Conservation (phyloP, 2,888 invertebrate genomes). For the Cacoxenus indagator region DNA sequence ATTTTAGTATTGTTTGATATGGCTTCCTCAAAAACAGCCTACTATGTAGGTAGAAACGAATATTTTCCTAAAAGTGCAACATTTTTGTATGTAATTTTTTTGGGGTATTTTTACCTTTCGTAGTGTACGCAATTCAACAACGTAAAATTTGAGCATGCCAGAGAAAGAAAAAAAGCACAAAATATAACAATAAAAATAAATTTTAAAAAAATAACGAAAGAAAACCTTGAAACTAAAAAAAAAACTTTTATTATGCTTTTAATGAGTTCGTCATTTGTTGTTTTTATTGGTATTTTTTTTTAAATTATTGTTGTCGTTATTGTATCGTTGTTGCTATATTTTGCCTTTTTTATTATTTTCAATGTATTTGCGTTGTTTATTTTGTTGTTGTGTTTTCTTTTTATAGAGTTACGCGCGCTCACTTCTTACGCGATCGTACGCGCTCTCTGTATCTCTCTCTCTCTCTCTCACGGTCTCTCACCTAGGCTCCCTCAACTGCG, state of each 20-base stretch:
- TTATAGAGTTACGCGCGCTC: not conserved
- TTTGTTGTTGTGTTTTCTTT: not conserved
- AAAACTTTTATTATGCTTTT: slow-evolving; percentile 10
- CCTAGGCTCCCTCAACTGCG: too few relatives aligned
- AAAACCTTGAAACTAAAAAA: slow-evolving; percentile 8
- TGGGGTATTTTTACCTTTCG: too few relatives aligned
- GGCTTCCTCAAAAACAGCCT: too few relatives aligned
- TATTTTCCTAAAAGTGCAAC: too few relatives aligned
- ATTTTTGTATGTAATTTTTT: too few relatives aligned
- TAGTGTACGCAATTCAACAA: too few relatives aligned
- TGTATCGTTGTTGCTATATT: not conserved
- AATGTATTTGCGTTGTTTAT: not conserved
- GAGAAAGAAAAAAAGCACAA: not conserved
- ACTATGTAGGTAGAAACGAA: too few relatives aligned
- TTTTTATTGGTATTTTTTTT: not conserved
- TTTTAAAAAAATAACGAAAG: not conserved
- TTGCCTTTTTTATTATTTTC: not conserved
- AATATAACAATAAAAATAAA: not conserved
- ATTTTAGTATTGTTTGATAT: too few relatives aligned
- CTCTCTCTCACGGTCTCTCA: too few relatives aligned
- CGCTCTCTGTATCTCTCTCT: too few relatives aligned
- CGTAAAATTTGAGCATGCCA: not conserved
- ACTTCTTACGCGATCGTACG: too few relatives aligned
- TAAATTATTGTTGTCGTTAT: not conserved
- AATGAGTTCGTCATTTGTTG: not conserved